These are phyloP conservation scores for Rhingia campestris DNA, from an alignment of 2,888 invertebrate species.

Conservation along the genomic window DNA sequence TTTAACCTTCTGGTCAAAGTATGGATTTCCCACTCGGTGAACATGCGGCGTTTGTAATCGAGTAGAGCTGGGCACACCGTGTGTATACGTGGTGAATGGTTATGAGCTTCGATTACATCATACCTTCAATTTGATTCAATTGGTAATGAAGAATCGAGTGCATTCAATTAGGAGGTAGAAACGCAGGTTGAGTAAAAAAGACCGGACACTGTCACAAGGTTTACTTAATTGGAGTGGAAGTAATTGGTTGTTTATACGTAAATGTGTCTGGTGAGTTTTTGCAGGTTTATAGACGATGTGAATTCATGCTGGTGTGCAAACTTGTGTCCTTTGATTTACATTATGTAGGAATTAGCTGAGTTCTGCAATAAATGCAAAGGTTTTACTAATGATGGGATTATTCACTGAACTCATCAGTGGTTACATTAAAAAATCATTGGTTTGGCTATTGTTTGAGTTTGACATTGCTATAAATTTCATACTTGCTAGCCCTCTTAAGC, in stretches of 20 bases:
- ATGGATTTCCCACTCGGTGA: constrained; percentile 42
- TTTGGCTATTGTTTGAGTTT: too few species aligned
- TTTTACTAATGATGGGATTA: too few species aligned
- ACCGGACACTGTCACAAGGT: constrained; percentile 42
- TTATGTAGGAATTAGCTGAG: too few species aligned
- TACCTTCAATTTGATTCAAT: constrained; percentile 59
- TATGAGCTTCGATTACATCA: constrained; percentile 62
- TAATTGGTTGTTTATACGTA: constrained; percentile 50
- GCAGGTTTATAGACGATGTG: constrained; percentile 6
- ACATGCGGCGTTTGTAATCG: constrained; percentile 58
- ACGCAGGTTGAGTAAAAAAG: constrained; percentile 18
- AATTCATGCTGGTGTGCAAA: too few species aligned
- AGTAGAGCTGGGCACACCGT: constrained; percentile 3
- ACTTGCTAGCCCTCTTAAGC: too few species aligned
- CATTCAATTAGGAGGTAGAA: constrained; percentile 29
- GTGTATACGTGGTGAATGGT: constrained; percentile 17
- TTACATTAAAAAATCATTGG: too few species aligned
- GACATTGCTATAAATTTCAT: too few species aligned
- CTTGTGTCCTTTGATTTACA: too few species aligned
- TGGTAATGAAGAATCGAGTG: constrained; percentile 43
- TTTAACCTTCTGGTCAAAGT: constrained; percentile 72
- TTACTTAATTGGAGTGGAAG: constrained; percentile 62
- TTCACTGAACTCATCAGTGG: too few species aligned
- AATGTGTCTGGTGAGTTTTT: constrained; percentile 6
- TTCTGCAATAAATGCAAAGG: too few species aligned